Conservation (phyloP, 2,113 vertebrate species). For the Ciconia boyciana region DNA sequence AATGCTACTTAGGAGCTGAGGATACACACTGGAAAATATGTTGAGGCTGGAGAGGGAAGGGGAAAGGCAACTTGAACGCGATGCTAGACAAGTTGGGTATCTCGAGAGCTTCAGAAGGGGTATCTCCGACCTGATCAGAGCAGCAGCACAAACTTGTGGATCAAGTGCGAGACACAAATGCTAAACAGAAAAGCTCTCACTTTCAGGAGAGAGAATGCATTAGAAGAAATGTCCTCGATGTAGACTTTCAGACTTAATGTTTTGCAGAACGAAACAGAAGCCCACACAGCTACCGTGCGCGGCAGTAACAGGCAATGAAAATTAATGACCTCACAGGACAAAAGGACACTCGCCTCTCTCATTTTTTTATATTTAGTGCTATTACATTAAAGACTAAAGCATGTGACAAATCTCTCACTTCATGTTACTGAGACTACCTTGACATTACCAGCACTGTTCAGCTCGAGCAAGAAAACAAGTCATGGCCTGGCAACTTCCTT, state of each 20-base stretch:
- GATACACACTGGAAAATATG: not conserved
- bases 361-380: not conserved
- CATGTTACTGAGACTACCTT: not conserved
- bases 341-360: not conserved
- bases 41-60: not conserved
- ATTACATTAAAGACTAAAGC: not conserved
- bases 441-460: not conserved
- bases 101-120: not conserved
- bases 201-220: not conserved
- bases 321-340: not conserved
- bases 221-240: not conserved
- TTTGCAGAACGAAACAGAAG: not conserved
- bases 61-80: not conserved
- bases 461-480: not conserved
- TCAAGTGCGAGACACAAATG: not conserved
- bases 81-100: not conserved
- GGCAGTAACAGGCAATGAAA: not conserved
- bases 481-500: not conserved
- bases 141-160: not conserved
- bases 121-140: not conserved
- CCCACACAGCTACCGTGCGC: not conserved
- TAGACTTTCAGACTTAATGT: not conserved
- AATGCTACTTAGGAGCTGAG: not conserved
- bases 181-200: not conserved
- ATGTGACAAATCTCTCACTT: not conserved